These are phyloP conservation scores for Seira ritae DNA, from an alignment of 2,888 invertebrate genomes.

Conservation along the genomic window DNA sequence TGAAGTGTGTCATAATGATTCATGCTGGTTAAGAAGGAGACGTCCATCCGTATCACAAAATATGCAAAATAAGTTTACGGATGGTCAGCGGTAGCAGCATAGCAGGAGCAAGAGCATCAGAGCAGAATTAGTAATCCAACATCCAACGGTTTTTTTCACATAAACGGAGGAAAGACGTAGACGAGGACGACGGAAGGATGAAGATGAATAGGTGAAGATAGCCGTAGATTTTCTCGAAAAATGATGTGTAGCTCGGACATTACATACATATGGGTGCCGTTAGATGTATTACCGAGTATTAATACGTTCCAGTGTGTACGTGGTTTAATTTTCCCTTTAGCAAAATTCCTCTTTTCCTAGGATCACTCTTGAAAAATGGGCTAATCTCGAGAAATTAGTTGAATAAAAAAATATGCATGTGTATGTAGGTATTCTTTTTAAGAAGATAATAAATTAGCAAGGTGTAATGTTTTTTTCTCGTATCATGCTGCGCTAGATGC, in stretches of 20 bases:
- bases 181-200: slow-evolving; percentile 32
- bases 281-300: slow-evolving; percentile 36
- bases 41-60: not conserved
- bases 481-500: slow-evolving; percentile 31
- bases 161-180: slow-evolving; percentile 26
- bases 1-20: slow-evolving; percentile 1
- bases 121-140: too few relatives aligned
- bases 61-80: slow-evolving; percentile 15
- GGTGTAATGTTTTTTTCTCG: slow-evolving; percentile 19
- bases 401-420: slow-evolving; percentile 28
- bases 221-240: slow-evolving; percentile 53
- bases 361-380: slow-evolving; percentile 50
- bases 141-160: slow-evolving; percentile 7
- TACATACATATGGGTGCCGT: slow-evolving; percentile 42
- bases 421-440: not conserved
- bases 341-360: not conserved
- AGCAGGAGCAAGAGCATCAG: too few relatives aligned
- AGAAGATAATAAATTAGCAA: slow-evolving; percentile 29
- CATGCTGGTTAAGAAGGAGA: not conserved
- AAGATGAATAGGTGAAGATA: slow-evolving; percentile 51
- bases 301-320: slow-evolving; percentile 60
- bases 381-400: slow-evolving; percentile 46
- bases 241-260: slow-evolving; percentile 1
- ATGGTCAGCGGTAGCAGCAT: slow-evolving; percentile 3
- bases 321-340: slow-evolving; percentile 48